Percentiles rank a stretch among this genome's conserved stretches.
Evolutionary conservation across 2,113 vertebrate genomes (phyloP).

Genomic region (Chroicocephalus ridibundus): DNA sequence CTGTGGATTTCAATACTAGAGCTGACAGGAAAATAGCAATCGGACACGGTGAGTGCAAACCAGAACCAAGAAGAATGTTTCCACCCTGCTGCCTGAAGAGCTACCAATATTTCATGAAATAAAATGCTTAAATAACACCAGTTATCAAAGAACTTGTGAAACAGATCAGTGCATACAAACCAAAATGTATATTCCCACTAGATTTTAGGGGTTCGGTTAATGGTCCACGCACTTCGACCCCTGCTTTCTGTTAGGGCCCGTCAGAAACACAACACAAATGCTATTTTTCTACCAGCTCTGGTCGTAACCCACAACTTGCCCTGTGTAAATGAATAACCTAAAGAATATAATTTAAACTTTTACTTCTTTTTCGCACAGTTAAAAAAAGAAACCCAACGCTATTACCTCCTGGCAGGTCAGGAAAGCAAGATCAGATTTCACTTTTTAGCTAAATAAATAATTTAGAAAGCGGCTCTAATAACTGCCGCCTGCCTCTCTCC

Average conservation of each 20-base stretch:
- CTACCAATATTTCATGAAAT: background rate
- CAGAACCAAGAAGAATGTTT: background rate
- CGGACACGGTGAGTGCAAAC: background rate
- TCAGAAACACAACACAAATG: background rate
- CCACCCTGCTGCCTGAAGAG: background rate
- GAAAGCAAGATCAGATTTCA: slow-evolving; percentile 25
- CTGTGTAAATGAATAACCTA: background rate
- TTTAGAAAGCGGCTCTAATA: slow-evolving; percentile 2
- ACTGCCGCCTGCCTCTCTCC: background rate
- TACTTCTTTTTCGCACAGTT: background rate
- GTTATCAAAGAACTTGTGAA: background rate
- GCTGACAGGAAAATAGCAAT: background rate
- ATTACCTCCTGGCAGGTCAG: slow-evolving; percentile 12
- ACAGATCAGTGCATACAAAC: background rate
- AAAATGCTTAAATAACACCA: background rate
- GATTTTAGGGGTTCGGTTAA: background rate
- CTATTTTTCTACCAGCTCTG: background rate
- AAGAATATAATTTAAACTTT: background rate
- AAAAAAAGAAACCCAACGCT: background rate
- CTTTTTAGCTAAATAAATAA: slow-evolving; percentile 54
- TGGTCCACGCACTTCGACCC: background rate
- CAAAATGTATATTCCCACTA: background rate
- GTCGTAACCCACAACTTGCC: background rate
- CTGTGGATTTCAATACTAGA: background rate
- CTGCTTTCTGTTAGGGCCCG: background rate